These are phyloP conservation scores for Rafetus swinhoei DNA, from an alignment of 2,113 vertebrate species.

Conservation along the genomic window DNA sequence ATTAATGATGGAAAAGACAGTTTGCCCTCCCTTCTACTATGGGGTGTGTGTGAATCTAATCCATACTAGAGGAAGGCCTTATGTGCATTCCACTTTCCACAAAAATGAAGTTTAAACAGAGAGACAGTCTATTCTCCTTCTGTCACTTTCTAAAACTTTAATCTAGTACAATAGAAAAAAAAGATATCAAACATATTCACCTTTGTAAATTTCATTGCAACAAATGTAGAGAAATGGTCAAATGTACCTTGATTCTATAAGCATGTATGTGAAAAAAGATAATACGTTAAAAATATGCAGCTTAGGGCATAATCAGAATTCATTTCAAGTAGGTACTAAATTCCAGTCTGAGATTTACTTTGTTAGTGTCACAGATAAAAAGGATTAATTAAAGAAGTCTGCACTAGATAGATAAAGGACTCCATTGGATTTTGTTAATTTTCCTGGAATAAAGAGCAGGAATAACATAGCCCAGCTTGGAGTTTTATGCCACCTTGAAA, in stretches of 20 bases:
- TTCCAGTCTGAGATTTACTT: conserved; percentile 63
- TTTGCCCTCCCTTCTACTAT: background rate
- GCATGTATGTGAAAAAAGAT: conserved; percentile 50
- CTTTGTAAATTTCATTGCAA: conserved; percentile 34
- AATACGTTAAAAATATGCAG: conserved; percentile 42
- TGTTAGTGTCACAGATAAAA: conserved; percentile 67
- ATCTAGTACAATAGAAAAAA: conserved; percentile 40
- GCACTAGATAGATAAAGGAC: conserved; percentile 63
- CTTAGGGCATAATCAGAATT: conserved; percentile 55
- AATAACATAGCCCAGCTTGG: conserved; percentile 28
- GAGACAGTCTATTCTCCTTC: conserved; percentile 28
- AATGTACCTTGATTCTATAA: conserved; percentile 53
- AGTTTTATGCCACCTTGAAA: conserved; percentile 57
- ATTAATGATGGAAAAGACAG: background rate
- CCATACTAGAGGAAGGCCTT: background rate
- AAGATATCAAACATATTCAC: conserved; percentile 52
- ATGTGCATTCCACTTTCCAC: conserved; percentile 23
- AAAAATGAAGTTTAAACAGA: conserved; percentile 24
- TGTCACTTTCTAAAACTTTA: conserved; percentile 42
- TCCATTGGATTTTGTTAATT: conserved; percentile 56
- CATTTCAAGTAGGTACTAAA: conserved; percentile 59
- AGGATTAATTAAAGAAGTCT: conserved; percentile 70
- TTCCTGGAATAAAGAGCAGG: conserved; percentile 55
- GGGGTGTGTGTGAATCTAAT: background rate
- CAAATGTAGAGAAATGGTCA: conserved; percentile 37